Evolutionary conservation across 2,113 vertebrate species (phyloP), one percentile per base, ranked within the genome.

Genomic region (Cephalopholis sonnerati): DNA sequence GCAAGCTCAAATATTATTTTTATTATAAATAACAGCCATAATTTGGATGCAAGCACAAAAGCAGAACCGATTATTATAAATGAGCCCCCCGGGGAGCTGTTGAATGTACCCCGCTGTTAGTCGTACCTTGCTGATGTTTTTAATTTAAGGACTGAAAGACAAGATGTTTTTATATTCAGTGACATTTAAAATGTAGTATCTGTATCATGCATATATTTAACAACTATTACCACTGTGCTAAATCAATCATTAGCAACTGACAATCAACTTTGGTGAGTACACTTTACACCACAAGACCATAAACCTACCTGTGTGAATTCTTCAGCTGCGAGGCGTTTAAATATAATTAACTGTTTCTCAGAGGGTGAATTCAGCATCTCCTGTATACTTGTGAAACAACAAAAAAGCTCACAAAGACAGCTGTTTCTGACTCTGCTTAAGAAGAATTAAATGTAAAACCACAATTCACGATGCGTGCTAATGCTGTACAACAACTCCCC

Each of bases 291-390:
- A 71, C 53, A 55, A 64, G n/a, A 65, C 41, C 69, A 77, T 32
- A 74, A 67, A 71, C 48, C 16, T 50, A 86, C 63, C 62, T 79
- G 32, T 22, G 51, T 58, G 41, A 62, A 69, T 27, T 57, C 22
- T 63, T 67, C 5, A 41, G 20, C 7, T 39, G 62, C 77, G 3
- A 32, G 51, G 18, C 68, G 51, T 18, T 70, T 46, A 32, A 78
- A 71, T 84, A 7, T 17, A 72, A 79, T 70, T 6, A 55, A 24
- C 18, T 32, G 36, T 51, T 74, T 66, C 11, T 55, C 41, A 74
- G 24, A 77, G 32, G 50, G 54, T 29, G 36, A 59, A 51, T 18
- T 32, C 6, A 7, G 57, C 0, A 55, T 20, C 29, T 59, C 11
- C 16, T 59, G n/a, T 27, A 0, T 64, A 64, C 22, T 29, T 63